phyloP scores from a whole-genome alignment of 1,140 invertebrate species.

The Cyphomyrmex costatus region DNA sequence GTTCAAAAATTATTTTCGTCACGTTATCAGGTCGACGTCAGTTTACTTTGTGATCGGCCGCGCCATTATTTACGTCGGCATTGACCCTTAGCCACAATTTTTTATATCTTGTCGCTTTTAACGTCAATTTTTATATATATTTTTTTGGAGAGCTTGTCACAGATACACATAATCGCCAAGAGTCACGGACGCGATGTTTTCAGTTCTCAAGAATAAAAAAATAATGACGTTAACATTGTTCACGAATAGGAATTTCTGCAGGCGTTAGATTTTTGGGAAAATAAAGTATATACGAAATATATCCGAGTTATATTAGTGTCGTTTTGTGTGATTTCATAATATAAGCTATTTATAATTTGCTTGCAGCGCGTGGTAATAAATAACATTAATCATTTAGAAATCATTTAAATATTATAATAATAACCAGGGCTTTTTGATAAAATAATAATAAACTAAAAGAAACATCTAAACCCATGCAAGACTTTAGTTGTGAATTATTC shows the following conservation, averaged over 20 bases:
- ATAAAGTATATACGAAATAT: neutral
- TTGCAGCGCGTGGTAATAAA: neutral
- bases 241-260: neutral
- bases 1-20: neutral
- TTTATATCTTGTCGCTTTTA: neutral
- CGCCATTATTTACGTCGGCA: neutral
- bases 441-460: too few species aligned
- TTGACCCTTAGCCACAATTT: conserved; percentile 21
- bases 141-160: neutral
- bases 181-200: neutral
- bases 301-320: neutral
- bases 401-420: neutral
- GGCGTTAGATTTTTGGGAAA: neutral
- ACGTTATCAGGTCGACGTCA: neutral
- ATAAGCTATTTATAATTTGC: conserved; percentile 17
- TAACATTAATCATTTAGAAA: neutral
- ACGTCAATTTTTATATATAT: neutral
- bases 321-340: conserved; percentile 18
- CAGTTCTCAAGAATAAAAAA: conserved; percentile 15
- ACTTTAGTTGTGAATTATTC: too few species aligned
- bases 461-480: too few species aligned
- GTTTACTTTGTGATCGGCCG: neutral
- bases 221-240: neutral
- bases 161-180: neutral
- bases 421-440: too few species aligned